These are phyloP conservation scores for Trididemnum nubilum DNA, from an alignment of 23 tunicate species.

Conservation along the genomic window DNA sequence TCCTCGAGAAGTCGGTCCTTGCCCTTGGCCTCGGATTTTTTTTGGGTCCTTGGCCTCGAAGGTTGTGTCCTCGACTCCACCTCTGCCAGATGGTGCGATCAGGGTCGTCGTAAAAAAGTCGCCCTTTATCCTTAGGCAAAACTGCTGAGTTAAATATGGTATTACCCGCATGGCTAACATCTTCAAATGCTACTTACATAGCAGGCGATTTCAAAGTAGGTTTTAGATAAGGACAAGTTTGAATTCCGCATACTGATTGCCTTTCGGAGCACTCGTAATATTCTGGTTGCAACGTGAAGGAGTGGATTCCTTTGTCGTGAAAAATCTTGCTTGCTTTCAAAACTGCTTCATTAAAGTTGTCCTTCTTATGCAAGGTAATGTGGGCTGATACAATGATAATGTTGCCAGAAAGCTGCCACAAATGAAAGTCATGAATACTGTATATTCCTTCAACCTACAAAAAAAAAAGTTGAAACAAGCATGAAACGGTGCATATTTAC, in stretches of 20 bases:
- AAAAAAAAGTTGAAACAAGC: background rate
- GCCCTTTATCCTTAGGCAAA: no score
- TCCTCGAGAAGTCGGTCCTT: no score
- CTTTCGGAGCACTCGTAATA: slow-evolving; percentile 33
- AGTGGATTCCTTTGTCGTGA: slow-evolving; percentile 54
- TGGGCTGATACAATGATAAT: slow-evolving; percentile 63
- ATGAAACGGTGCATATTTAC: no score
- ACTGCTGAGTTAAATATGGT: no score
- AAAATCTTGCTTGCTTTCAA: slow-evolving; percentile 42
- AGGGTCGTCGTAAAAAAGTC: no score
- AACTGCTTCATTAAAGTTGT: slow-evolving; percentile 29
- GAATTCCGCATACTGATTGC: slow-evolving; percentile 6
- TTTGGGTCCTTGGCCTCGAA: no score
- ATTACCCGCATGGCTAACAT: background rate
- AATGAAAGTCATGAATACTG: slow-evolving; percentile 52
- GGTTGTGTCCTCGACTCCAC: no score
- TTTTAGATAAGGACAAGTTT: background rate
- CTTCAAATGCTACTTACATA: background rate
- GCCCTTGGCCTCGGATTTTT: no score
- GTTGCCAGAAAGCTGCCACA: slow-evolving; percentile 59
- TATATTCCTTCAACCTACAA: slow-evolving; percentile 31
- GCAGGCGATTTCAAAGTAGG: background rate
- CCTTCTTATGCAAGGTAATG: slow-evolving; percentile 31
- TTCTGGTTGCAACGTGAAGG: slow-evolving; percentile 63
- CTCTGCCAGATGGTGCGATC: no score